phyloP scores from a whole-genome alignment of 2,888 invertebrate species.

The Agonopterix alstromeriana region DNA sequence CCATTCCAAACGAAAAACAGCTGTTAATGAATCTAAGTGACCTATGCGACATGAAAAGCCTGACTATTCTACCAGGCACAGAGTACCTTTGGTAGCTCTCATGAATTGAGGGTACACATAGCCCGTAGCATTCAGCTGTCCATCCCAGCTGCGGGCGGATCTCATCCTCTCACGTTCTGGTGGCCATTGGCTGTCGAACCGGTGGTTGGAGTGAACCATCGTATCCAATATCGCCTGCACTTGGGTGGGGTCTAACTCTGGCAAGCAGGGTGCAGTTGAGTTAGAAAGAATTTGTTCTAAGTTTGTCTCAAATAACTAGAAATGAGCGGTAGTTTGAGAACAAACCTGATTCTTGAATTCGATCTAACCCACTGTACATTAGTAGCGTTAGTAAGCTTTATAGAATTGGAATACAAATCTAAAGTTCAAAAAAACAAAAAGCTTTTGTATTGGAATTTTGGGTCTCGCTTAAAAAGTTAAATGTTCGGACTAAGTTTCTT shows the following conservation, averaged over 20 bases:
- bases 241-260: conserved; percentile 66
- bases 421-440: too few species aligned
- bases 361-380: conserved; percentile 10
- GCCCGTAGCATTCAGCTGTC: conserved; percentile 47
- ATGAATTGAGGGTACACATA: conserved; percentile 53
- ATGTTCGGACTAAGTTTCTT: too few species aligned
- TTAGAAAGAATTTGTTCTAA: too few species aligned
- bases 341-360: too few species aligned
- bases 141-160: conserved; percentile 49
- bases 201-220: conserved; percentile 46
- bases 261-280: conserved; percentile 23
- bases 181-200: conserved; percentile 60
- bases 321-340: too few species aligned
- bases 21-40: not conserved
- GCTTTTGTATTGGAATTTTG: too few species aligned
- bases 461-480: too few species aligned
- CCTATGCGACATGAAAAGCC: conserved; percentile 1
- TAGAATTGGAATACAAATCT: too few species aligned
- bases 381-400: conserved; percentile 47
- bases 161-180: conserved; percentile 37
- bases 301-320: too few species aligned
- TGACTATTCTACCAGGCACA: conserved; percentile 12
- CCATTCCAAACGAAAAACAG: too few species aligned
- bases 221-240: conserved; percentile 61
- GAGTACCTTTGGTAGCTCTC: conserved; percentile 59